These are phyloP conservation scores for Grammomys surdaster DNA, from an alignment of 2,113 vertebrate genomes.

Conservation along the genomic window DNA sequence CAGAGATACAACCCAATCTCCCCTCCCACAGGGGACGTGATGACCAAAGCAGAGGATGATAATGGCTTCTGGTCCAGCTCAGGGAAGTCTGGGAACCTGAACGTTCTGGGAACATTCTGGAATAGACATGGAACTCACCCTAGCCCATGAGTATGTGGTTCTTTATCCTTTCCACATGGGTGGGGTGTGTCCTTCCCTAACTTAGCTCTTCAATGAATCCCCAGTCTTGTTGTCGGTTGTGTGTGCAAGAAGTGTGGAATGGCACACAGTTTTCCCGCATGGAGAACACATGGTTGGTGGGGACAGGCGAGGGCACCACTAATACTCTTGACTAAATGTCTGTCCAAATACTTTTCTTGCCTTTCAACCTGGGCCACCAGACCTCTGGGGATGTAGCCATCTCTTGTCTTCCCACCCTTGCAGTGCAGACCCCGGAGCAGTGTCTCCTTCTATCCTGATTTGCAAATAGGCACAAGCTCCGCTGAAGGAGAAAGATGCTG, in stretches of 20 bases:
- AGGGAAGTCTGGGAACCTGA: fast-evolving
- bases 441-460: neutral
- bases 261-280: neutral
- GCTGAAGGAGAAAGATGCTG: neutral
- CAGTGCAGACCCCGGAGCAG: neutral
- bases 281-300: neutral
- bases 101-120: neutral
- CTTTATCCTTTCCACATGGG: too few relatives aligned
- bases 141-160: fast-evolving
- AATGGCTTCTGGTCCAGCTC: fast-evolving
- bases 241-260: neutral
- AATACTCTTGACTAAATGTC: too few relatives aligned
- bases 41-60: fast-evolving
- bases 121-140: neutral
- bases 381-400: neutral
- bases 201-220: neutral
- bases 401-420: neutral
- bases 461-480: neutral
- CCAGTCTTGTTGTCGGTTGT: fast-evolving
- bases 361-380: neutral
- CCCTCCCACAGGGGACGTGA: neutral
- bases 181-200: neutral
- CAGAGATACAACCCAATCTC: neutral
- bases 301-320: neutral
- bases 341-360: neutral